Evolutionary conservation across 2,888 invertebrate species (phyloP), one percentile per base, ranked within the genome.

Genomic region (Sycophila texana): DNA sequence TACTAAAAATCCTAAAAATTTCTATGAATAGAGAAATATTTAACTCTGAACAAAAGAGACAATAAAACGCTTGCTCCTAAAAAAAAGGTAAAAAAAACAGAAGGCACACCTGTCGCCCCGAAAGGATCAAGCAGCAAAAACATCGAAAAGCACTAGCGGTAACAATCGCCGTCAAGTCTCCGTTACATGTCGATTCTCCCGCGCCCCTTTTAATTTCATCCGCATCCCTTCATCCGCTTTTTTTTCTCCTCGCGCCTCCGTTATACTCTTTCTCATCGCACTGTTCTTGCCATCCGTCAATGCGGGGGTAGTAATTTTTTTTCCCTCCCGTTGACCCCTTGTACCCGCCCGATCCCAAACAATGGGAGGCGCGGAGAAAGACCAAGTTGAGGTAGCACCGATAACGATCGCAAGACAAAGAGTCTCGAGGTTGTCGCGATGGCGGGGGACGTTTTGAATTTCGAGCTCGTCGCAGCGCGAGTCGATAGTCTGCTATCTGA

Each of bases 221-320:
- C 39, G 39, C 39, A 39, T 4, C 7, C 39, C 0, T 39, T 39
- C 26, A 26, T 26, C 26, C 3, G 26, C 22, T 47, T 47, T 16
- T 53, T 30, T 14, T 30, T 2, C 20, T 16, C 47, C 18, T 51
- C 2, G 16, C n/a, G 4, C 20, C 47, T 22, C 72, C 22, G 14
- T 18, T 22, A 14, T n/a, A 26, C 39, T 18, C 53, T 49, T 22
- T 66, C 74, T 67, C 57, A 14, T 74, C 66, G 58, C 74, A 65
- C 57, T 65, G 65, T 74, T 66, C 65, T 66, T 66, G 66, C 47
- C 74, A 66, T 49, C 57, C 18, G n/a, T 61, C n/a, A 53, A 22
- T 47, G 5, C 22, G 26, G 47, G 16, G 20, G 0, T 22, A 22
- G 30, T 14, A 13, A 12, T 22, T 58, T 49, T 60, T 60, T 22